Base-by-base conservation (phyloP, 2,113 vertebrate species). In the Siniperca knerii region DNA sequence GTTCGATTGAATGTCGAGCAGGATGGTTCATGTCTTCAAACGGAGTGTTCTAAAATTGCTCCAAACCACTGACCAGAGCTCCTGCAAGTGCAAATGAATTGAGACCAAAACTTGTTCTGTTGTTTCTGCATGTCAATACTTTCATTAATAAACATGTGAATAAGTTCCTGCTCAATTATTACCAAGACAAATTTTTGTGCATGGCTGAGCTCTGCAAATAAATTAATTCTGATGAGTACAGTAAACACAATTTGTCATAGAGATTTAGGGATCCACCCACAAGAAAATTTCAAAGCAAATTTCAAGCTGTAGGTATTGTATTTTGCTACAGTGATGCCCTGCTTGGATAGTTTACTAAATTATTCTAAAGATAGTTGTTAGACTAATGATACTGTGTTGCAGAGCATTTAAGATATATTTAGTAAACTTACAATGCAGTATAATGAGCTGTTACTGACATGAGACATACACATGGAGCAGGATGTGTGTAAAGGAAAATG, bases 401-500 rank as follows among this genome's bases (percentile, higher is more conserved):
- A 37, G 50, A 15, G 69, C 69, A 75, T 46, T 78, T 57, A 33
- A 25, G 55, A 44, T 44, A 35, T 74, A 57, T 78, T 82, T 66
- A 79, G 42, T 46, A 0, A 60, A 78, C 75, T 61, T 68, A 37
- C 37, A 60, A 44, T 62, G 23, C 3, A 50, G 25, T 42, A 57
- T 29, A 74, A 37, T 15, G 7, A 54, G 13, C 4, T 60, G 50
- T 66, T 23, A 0, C 20, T 60, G 46, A 67, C 75, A 52, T 18
- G 16, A 57, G 5, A 44, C 1, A 64, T 20, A 40, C 6, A 44
- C 42, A 37, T 10, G 29, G 68, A 55, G 16, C 16, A 23, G 60
- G 40, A 58, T 44, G 37, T 18, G 20, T 73, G 42, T 50, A n/a
- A 35, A 66, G 12, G n/a, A 13, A 64, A 2, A n/a, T n/a, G 4